These are phyloP conservation scores for Edolisoma coerulescens DNA, from an alignment of 2,113 vertebrate genomes.

Conservation along the genomic window DNA sequence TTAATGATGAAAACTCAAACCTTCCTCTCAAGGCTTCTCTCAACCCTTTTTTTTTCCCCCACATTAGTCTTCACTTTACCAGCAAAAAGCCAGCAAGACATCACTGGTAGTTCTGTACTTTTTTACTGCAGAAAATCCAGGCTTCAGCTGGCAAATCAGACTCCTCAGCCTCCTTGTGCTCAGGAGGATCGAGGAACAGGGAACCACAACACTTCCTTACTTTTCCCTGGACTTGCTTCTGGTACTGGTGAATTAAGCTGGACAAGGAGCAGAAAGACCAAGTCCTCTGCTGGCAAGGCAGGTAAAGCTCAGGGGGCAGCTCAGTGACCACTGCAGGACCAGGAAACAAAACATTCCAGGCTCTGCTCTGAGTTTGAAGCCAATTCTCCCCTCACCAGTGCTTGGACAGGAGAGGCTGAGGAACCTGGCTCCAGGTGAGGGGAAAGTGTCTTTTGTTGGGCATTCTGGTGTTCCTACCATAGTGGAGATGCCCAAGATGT, in stretches of 20 bases:
- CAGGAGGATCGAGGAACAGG: not conserved
- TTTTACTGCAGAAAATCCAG: not conserved
- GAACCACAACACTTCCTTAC: not conserved
- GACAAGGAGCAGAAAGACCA: not conserved
- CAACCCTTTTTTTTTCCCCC: not conserved
- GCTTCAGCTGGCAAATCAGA: not conserved
- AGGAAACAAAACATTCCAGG: not conserved
- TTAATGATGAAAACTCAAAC: not conserved
- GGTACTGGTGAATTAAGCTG: not conserved
- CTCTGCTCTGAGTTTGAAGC: not conserved
- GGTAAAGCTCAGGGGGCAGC: not conserved
- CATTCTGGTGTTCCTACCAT: too few relatives aligned
- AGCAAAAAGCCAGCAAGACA: not conserved
- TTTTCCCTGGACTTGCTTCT: not conserved
- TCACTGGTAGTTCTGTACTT: not conserved
- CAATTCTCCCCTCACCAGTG: not conserved
- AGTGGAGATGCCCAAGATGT: not conserved
- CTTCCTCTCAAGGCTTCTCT: not conserved
- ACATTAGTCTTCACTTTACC: not conserved
- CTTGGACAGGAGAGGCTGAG: not conserved
- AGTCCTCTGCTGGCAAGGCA: not conserved
- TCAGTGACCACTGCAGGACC: rapidly evolving
- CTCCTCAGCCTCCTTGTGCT: not conserved
- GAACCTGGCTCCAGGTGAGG: not conserved
- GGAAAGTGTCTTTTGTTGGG: not conserved